Base-by-base conservation (phyloP, 2,113 vertebrate species). In the Colossoma macropomum region DNA sequence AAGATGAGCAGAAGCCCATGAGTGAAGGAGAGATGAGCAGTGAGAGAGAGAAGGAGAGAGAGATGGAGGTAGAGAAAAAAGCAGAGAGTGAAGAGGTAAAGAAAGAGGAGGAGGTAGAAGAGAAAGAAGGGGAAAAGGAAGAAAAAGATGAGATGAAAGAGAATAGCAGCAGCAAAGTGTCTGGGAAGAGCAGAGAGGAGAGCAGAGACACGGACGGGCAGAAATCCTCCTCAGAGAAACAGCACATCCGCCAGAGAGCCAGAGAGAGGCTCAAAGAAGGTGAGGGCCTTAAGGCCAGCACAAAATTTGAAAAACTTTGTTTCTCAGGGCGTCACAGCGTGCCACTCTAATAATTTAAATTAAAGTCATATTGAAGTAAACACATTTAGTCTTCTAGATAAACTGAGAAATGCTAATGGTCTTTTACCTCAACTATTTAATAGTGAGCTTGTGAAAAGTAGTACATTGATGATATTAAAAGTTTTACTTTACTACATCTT, bases 221-320 rank as follows among this genome's bases (percentile, higher is more conserved):
- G 34, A 96, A 95, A 88, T 91, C 87, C 54, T 82, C 89, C 74
- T 85, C 85, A 68, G 95, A 96, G 72, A 96, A 93, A 88, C 93
- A 72, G 59, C 95, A 89, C 82, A 96, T 90, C 85, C 97, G 94
- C 80, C 92, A 94, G 82, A 98, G 94, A 88, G 82, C 94, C 81
- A 85, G 72, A 48, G 97, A 98, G 85, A 94, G 91, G 69, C 88
- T 94, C 41, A 98, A 96, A 92, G 97, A 98, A 95, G 97, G 98
- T 99, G 92, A 87, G 90, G 23, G 54, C 3, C 34, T 7, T n/a
- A 48, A 45, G 10, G 1, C 9, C 41, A 45, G 10, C 41, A 9
- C 41, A 45, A 11, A 45, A 45, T 45, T 9, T 9, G 34, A 7
- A 38, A 3, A 7, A 7, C 34, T 4, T 7, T 38, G 34, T n/a